A percentile compares a stretch with the other conserved stretches of the same genome.
phyloP scores from a whole-genome alignment of 2,888 invertebrate genomes.

The Lycophotia porphyrea region DNA sequence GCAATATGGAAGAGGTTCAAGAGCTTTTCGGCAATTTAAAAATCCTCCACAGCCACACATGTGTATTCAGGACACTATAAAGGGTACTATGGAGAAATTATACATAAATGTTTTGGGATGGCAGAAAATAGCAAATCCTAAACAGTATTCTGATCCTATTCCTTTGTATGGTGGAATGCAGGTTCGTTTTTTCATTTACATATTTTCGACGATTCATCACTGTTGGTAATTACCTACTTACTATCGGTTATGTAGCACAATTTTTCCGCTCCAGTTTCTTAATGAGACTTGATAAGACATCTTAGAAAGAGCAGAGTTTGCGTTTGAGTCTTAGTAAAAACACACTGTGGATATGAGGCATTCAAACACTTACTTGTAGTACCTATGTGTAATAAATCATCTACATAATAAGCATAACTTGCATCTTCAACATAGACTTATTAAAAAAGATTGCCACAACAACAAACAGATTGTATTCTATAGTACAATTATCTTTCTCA shows the following conservation, averaged over 20 bases:
- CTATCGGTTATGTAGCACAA: conserved; percentile 18
- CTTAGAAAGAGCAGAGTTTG: neutral
- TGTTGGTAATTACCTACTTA: conserved; percentile 5
- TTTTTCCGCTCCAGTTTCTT: conserved; percentile 41
- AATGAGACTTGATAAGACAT: neutral
- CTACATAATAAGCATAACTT: neutral
- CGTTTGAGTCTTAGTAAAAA: conserved; percentile 9
- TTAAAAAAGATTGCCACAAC: neutral
- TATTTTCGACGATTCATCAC: conserved; percentile 15
- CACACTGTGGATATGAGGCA: neutral
- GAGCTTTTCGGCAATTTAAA: conserved; percentile 92
- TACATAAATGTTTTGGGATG: conserved; percentile 93
- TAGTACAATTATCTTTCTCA: neutral
- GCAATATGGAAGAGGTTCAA: conserved; percentile 90
- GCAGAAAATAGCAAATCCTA: conserved; percentile 93
- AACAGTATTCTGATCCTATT: conserved; percentile 92
- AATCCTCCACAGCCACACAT: conserved; percentile 94
- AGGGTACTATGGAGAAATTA: conserved; percentile 90
- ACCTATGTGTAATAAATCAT: neutral
- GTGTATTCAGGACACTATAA: conserved; percentile 92
- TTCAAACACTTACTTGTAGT: neutral
- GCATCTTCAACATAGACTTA: neutral
- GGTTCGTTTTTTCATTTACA: conserved; percentile 77
- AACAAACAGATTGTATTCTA: neutral
- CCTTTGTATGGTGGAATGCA: conserved; percentile 94